A percentile compares a stretch with the other conserved stretches of the same genome.
phyloP scores from a whole-genome alignment of 2,888 invertebrate species.

The Chaitophorus viminalis region DNA sequence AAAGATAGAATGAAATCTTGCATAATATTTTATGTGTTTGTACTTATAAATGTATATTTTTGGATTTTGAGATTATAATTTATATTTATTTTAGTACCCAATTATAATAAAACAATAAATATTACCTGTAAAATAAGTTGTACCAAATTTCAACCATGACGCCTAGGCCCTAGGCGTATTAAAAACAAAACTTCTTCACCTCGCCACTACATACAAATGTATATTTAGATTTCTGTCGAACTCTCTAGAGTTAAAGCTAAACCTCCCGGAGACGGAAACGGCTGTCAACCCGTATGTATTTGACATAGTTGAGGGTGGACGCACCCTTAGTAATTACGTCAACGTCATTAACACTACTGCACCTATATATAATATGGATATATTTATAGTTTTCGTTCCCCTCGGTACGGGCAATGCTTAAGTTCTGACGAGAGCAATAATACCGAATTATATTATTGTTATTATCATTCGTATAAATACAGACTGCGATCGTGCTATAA shows the following conservation, averaged over 20 bases:
- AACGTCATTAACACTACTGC: not conserved
- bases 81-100: too few species aligned
- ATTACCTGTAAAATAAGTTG: too few species aligned
- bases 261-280: conserved; percentile 5
- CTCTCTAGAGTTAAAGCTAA: not conserved
- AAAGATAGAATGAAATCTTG: too few species aligned
- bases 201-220: not conserved
- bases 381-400: not conserved
- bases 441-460: not conserved
- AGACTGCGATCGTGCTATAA: not conserved
- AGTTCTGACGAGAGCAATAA: not conserved
- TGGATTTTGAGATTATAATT: too few species aligned
- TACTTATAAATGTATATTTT: too few species aligned
- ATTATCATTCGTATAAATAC: not conserved
- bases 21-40: too few species aligned
- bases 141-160: too few species aligned
- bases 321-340: conserved; percentile 18
- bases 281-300: not conserved
- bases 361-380: not conserved
- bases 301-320: conserved; percentile 7
- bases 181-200: too few species aligned
- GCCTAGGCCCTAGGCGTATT: too few species aligned
- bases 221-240: not conserved
- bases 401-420: not conserved
- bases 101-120: too few species aligned